A percentile compares a stretch with the other conserved stretches of the same genome.
These are phyloP conservation scores for Hipparchia sbordonii DNA, from an alignment of 2,888 invertebrate genomes.

Conservation along the genomic window DNA sequence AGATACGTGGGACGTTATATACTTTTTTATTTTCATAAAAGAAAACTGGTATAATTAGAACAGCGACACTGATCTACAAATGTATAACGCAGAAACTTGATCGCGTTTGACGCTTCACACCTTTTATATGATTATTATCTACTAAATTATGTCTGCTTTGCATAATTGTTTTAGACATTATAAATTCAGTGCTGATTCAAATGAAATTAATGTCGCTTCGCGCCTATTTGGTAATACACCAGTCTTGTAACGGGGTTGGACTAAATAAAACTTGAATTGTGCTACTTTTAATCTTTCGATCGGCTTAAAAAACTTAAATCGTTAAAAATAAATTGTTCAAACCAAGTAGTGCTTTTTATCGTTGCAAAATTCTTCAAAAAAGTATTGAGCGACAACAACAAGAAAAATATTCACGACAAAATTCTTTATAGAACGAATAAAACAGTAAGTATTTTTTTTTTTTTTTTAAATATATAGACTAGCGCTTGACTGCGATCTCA, in stretches of 20 bases:
- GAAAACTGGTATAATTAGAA: slow-evolving; percentile 9
- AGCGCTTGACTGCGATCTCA: too few species aligned
- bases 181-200: slow-evolving; percentile 5
- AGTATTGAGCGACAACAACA: too few species aligned
- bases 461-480: too few species aligned
- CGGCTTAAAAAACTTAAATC: neutral
- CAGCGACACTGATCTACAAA: slow-evolving; percentile 1
- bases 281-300: neutral
- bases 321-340: neutral
- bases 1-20: neutral
- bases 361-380: slow-evolving; percentile 5
- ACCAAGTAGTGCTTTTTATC: neutral
- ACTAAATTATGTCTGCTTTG: slow-evolving; percentile 11
- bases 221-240: neutral
- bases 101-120: slow-evolving; percentile 10
- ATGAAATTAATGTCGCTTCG: neutral
- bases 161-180: slow-evolving; percentile 6
- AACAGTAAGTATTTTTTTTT: too few species aligned
- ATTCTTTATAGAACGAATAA: too few species aligned
- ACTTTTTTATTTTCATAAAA: slow-evolving; percentile 5
- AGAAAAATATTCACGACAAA: too few species aligned
- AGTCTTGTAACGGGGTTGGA: slow-evolving; percentile 1
- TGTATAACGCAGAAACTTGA: slow-evolving; percentile 11
- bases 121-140: slow-evolving; percentile 14
- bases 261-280: slow-evolving; percentile 8